These are phyloP conservation scores for Galerucella nymphaeae DNA, from an alignment of 2,888 invertebrate species.

Conservation along the genomic window DNA sequence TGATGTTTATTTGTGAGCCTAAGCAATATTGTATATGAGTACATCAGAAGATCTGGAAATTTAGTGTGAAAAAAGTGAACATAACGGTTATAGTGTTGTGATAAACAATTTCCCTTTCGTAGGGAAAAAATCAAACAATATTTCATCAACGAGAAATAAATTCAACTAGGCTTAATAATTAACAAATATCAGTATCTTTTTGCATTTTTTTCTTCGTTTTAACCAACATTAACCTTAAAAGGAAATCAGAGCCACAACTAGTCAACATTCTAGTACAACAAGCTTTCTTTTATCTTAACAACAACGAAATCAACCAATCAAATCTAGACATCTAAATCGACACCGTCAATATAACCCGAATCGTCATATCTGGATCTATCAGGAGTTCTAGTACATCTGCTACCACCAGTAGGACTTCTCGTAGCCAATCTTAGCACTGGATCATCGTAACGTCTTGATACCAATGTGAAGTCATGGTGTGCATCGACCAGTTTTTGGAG, in stretches of 20 bases:
- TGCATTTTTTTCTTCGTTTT: background rate
- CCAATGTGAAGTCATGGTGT: conserved; percentile 86
- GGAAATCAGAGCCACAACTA: background rate
- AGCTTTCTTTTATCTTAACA: background rate
- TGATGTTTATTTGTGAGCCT: too few species aligned
- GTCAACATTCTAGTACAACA: background rate
- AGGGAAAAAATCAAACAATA: background rate
- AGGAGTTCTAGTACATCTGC: conserved; percentile 63
- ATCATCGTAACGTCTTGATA: conserved; percentile 80
- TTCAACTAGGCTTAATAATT: background rate
- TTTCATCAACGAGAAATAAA: background rate
- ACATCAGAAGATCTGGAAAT: too few species aligned
- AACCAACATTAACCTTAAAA: background rate
- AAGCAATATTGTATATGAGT: too few species aligned
- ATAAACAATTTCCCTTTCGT: too few species aligned
- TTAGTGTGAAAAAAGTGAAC: too few species aligned
- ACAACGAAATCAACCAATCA: background rate
- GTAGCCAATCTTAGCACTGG: conserved; percentile 67
- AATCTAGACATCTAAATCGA: conserved; percentile 68
- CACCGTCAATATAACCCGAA: conserved; percentile 78
- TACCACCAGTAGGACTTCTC: conserved; percentile 70
- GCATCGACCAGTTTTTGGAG: conserved; percentile 87
- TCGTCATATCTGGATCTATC: conserved; percentile 76
- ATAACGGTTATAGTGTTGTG: too few species aligned
- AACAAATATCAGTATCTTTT: background rate